Percentiles rank a stretch among this genome's conserved stretches.
phyloP scores from a whole-genome alignment of 2,113 vertebrate species.

The Notarius quadriscutis region DNA sequence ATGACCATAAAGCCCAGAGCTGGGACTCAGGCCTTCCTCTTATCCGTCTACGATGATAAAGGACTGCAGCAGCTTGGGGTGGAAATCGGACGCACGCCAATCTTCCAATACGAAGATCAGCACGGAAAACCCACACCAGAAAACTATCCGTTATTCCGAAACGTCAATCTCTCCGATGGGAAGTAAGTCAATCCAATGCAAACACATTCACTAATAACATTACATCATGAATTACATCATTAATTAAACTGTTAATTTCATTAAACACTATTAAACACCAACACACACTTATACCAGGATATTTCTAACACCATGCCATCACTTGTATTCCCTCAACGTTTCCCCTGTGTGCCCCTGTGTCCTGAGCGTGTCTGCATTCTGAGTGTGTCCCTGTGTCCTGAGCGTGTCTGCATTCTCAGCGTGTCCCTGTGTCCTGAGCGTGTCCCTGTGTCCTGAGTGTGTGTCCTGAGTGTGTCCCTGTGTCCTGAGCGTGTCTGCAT shows the following conservation, averaged over 20 bases:
- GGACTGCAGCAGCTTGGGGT: slow-evolving; percentile 94
- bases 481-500: neutral
- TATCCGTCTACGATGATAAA: slow-evolving; percentile 92
- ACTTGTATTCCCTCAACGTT: neutral
- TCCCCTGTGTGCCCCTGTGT: neutral
- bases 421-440: neutral
- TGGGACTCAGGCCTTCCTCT: slow-evolving; percentile 90
- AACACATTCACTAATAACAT: neutral
- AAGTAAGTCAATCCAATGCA: slow-evolving; percentile 80
- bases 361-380: neutral
- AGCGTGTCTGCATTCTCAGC: too few species aligned
- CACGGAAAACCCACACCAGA: slow-evolving; percentile 89
- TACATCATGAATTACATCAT: neutral
- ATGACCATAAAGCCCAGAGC: slow-evolving; percentile 93
- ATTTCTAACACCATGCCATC: neutral
- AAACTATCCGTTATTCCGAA: slow-evolving; percentile 91
- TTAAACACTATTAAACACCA: neutral
- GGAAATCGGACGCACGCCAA: slow-evolving; percentile 90
- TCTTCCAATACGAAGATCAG: slow-evolving; percentile 95
- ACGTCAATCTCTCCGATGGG: slow-evolving; percentile 90
- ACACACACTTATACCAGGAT: too few species aligned
- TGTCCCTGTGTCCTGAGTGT: neutral
- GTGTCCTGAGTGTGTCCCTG: neutral
- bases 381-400: too few species aligned
- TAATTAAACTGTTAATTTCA: neutral